Conservation (phyloP, 1,140 invertebrate species). For the Ridgeia piscesae region DNA sequence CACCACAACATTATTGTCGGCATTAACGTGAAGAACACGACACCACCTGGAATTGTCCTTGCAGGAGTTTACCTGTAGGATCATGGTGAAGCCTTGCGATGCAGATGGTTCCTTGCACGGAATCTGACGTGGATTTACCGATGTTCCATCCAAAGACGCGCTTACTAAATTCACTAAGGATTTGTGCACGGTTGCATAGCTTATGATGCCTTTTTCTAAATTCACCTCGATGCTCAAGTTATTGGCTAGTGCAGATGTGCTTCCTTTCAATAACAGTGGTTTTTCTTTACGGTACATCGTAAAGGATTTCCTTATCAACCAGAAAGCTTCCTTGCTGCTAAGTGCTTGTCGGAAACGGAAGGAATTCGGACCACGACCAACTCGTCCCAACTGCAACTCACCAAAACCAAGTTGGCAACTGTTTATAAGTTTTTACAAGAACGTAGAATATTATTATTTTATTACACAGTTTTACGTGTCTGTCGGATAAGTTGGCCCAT, state of each 20-base stretch:
- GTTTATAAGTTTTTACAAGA: too few relatives aligned
- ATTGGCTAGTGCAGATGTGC: constrained; percentile 48
- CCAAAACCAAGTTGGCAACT: neutral
- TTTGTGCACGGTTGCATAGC: constrained; percentile 51
- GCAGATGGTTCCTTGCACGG: constrained; percentile 52
- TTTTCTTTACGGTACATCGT: constrained; percentile 40
- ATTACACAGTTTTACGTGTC: too few relatives aligned
- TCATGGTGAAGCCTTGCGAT: constrained; percentile 30
- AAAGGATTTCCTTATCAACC: neutral
- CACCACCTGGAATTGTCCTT: too few relatives aligned
- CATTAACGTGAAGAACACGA: too few relatives aligned
- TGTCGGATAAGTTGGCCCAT: too few relatives aligned
- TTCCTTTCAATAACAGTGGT: constrained; percentile 48
- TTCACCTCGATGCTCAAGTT: constrained; percentile 47
- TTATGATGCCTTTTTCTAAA: constrained; percentile 41
- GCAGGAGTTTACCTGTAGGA: neutral
- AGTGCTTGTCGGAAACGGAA: neutral
- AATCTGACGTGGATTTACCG: constrained; percentile 48
- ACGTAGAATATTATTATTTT: too few relatives aligned
- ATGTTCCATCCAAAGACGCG: constrained; percentile 43
- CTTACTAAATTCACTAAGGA: constrained; percentile 49
- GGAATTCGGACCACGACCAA: neutral
- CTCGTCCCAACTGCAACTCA: neutral
- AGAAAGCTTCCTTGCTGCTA: neutral
- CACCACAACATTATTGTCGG: too few relatives aligned